A percentile compares a stretch with the other conserved stretches of the same genome.
These are phyloP conservation scores for Hydractinia symbiolongicarpus DNA, from an alignment of 30 jellyfish, hydroid and myxozoan species.

Conservation along the genomic window DNA sequence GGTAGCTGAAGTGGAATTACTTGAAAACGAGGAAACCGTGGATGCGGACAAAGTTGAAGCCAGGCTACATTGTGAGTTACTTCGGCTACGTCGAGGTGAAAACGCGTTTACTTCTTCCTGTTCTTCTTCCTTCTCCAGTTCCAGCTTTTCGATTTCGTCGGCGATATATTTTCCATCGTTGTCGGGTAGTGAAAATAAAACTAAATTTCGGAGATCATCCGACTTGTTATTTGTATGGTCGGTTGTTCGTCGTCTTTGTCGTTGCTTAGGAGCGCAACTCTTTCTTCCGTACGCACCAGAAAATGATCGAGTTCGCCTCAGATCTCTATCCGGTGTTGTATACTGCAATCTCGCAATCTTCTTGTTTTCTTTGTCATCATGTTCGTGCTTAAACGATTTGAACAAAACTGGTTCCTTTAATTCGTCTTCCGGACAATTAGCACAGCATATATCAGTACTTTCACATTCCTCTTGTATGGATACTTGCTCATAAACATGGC, in stretches of 20 bases:
- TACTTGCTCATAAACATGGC: not conserved
- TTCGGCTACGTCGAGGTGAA: not conserved
- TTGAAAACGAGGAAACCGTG: constrained; percentile 14
- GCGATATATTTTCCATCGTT: not conserved
- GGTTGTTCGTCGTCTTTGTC: constrained; percentile 14
- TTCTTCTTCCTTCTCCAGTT: not conserved
- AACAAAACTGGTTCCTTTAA: not conserved
- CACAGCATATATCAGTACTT: too few species aligned
- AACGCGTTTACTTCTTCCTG: not conserved
- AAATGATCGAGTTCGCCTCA: not conserved
- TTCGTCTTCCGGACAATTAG: too few species aligned
- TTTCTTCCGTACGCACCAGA: not conserved
- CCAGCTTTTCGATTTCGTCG: constrained; percentile 4
- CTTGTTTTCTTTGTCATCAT: not conserved
- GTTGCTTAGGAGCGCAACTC: not conserved
- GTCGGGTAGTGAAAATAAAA: not conserved
- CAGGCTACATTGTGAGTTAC: constrained; percentile 13
- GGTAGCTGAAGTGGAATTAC: not conserved
- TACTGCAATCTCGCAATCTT: not conserved
- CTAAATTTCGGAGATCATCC: not conserved
- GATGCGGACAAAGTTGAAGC: constrained; percentile 1
- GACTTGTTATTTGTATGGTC: not conserved
- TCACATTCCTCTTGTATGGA: not conserved
- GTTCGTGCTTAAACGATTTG: not conserved
- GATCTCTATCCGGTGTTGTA: not conserved